Evolutionary conservation across 2,797 vertebrate genomes (phyloP).

Genomic region (Okamejei kenojei): DNA sequence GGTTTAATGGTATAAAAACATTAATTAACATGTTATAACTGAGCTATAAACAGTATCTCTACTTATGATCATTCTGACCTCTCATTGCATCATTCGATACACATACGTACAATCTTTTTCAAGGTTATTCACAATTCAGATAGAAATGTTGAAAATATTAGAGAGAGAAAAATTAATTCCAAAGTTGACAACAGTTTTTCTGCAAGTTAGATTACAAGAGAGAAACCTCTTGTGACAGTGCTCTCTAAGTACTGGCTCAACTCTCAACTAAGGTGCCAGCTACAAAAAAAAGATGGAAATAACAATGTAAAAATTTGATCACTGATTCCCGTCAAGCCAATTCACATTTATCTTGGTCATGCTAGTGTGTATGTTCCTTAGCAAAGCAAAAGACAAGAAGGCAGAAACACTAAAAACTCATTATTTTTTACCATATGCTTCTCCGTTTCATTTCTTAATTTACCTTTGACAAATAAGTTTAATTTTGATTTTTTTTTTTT

Average conservation of each 20-base stretch:
- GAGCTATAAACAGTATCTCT: background rate
- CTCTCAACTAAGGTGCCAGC: background rate
- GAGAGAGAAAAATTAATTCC: background rate
- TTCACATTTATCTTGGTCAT: background rate
- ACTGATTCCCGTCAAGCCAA: background rate
- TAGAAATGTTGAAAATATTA: background rate
- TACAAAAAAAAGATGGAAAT: background rate
- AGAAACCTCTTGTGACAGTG: background rate
- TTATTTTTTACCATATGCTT: background rate
- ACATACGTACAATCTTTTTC: background rate
- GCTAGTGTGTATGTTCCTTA: background rate
- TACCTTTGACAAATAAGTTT: background rate
- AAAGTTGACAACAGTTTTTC: background rate
- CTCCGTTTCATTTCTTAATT: background rate
- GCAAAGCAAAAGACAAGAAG: background rate
- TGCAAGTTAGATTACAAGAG: background rate
- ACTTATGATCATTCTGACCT: background rate
- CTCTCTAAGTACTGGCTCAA: background rate
- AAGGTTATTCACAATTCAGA: background rate
- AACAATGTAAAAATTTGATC: background rate
- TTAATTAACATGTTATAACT: background rate
- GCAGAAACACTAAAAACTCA: background rate
- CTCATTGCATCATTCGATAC: background rate
- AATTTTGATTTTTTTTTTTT: background rate
- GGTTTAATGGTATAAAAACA: background rate